Base-by-base conservation (phyloP, 2,113 vertebrate genomes). In the Sceloporus tristichus region DNA sequence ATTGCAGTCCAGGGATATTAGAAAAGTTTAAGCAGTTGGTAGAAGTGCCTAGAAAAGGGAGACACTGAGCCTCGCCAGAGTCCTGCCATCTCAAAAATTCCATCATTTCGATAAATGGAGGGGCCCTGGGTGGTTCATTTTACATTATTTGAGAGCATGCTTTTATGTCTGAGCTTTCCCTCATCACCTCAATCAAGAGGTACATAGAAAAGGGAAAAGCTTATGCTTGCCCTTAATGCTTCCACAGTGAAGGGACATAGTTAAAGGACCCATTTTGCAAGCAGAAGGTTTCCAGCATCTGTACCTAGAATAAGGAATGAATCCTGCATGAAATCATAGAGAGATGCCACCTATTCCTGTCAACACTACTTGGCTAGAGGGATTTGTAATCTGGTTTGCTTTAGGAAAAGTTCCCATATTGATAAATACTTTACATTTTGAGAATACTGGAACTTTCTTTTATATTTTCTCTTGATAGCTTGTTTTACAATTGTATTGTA, bases 1-100 rank as follows among this genome's bases (percentile, higher is more conserved):
- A 65, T 56, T 87, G 71, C 48, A 79, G 19, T 48, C 42, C 29
- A 79, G 65, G 42, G 42, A 54, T 86, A 79, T 86, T 48, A 40
- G n/a, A 80, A 87, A 86, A 8, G 21, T 11, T 70, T 54, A 54
- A 78, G 75, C 40, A 68, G 53, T 23, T 76, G 38, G 34, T 75
- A 38, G 19, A 7, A 27, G 25, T 10, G 19, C 29, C 56, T 86
- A 53, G 2, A 68, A 2, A 29, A 86, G 18, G 25, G 40, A n/a
- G 16, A 53, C 78, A 3, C 25, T 48, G 40, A 54, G 59, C 16
- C 27, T 77, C 78, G 29, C 74, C 40, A 78, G 13, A 66, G 16
- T 77, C 29, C 48, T 79, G 65, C 40, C 85, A 70, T 62, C 18
- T 70, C 29, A 77, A 84, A 48, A 77, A 86, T 77, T 19, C 59